phyloP scores from a whole-genome alignment of 2,113 vertebrate species.

The Eleginops maclovinus region DNA sequence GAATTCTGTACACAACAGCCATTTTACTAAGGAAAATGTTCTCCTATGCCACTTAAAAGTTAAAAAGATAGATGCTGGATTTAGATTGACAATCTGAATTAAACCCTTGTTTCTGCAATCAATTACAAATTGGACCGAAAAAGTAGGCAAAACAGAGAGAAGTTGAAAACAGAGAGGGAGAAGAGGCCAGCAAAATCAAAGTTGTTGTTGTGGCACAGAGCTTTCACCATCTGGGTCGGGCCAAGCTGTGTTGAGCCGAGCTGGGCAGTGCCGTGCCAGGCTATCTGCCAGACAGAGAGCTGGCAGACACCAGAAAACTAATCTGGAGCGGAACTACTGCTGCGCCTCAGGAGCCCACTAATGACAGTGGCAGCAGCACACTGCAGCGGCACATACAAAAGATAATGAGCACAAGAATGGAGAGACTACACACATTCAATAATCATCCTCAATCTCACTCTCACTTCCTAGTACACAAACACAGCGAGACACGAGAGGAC shows the following conservation, averaged over 20 bases:
- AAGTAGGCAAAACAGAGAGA: slow-evolving; percentile 36
- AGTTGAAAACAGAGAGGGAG: slow-evolving; percentile 49
- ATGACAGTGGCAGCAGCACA: slow-evolving; percentile 76
- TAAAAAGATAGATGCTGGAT: slow-evolving; percentile 27
- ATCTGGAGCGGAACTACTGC: slow-evolving; percentile 83
- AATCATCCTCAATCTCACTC: slow-evolving; percentile 58
- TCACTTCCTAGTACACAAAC: slow-evolving; percentile 49
- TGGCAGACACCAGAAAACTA: slow-evolving; percentile 79
- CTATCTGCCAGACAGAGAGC: slow-evolving; percentile 81
- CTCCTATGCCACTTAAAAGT: slow-evolving; percentile 6
- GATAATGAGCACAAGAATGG: slow-evolving; percentile 75
- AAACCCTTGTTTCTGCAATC: slow-evolving; percentile 56
- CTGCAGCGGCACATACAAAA: slow-evolving; percentile 74
- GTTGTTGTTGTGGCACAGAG: slow-evolving; percentile 76
- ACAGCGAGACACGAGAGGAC: slow-evolving; percentile 54
- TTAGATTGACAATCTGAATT: slow-evolving; percentile 51
- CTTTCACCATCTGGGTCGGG: slow-evolving; percentile 80
- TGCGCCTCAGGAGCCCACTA: slow-evolving; percentile 81
- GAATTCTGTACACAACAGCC: slow-evolving; percentile 13
- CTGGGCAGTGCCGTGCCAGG: slow-evolving; percentile 74
- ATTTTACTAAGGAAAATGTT: slow-evolving; percentile 18
- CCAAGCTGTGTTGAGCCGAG: slow-evolving; percentile 76
- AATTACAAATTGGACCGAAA: slow-evolving; percentile 49
- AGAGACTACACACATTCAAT: slow-evolving; percentile 65
- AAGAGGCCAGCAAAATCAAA: slow-evolving; percentile 71